Percentiles rank a stretch among this genome's conserved stretches.
Conservation (phyloP, 2,888 invertebrate genomes). For the Drosophila birchii region DNA sequence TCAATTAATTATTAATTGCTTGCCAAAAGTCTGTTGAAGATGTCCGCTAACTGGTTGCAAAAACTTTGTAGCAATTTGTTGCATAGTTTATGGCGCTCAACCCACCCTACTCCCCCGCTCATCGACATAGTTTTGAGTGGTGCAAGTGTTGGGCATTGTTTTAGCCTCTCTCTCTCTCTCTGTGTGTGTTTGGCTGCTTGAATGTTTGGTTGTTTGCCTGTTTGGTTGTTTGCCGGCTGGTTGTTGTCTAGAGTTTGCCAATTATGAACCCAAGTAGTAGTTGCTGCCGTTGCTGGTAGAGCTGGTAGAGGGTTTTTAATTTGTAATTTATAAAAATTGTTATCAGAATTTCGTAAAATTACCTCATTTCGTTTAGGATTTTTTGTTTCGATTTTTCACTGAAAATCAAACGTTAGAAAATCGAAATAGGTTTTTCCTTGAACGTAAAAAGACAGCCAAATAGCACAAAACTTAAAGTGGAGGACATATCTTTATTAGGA, state of each 20-base stretch:
- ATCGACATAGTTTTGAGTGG: conserved; percentile 48
- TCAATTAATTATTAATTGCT: conserved; percentile 30
- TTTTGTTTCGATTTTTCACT: background rate
- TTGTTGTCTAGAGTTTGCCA: conserved; percentile 35
- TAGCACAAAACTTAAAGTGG: too few species aligned
- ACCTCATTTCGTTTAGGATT: background rate
- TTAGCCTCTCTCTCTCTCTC: conserved; percentile 5
- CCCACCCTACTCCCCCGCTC: background rate
- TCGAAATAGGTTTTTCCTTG: background rate
- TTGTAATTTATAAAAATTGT: background rate
- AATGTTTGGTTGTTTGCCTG: conserved; percentile 4
- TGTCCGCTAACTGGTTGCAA: conserved; percentile 39
- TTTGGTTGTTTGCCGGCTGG: conserved; percentile 20
- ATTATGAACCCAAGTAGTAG: conserved; percentile 35
- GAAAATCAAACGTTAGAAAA: background rate
- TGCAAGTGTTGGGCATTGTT: conserved; percentile 31
- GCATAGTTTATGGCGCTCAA: conserved; percentile 39
- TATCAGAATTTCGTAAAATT: background rate
- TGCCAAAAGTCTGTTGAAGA: conserved; percentile 27
- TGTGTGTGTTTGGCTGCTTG: conserved; percentile 18
- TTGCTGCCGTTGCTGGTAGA: conserved; percentile 3
- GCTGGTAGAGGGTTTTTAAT: background rate
- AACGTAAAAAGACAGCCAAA: too few species aligned
- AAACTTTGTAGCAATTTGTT: conserved; percentile 50
- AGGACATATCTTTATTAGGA: background rate